Evolutionary conservation across 2,888 invertebrate species (phyloP).

Genomic region (Drosophila histrio): DNA sequence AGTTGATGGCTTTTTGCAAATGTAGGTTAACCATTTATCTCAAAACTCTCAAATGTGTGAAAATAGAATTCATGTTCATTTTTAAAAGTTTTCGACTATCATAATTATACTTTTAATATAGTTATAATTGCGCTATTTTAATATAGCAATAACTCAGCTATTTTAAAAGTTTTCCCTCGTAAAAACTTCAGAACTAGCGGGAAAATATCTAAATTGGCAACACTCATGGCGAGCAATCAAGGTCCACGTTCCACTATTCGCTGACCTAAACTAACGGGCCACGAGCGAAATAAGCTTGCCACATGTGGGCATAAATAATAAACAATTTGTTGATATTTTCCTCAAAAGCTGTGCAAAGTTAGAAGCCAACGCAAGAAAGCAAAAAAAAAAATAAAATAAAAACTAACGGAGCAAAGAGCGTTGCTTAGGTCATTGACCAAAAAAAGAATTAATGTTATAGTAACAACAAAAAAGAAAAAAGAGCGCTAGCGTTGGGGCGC

Average conservation of each 20-base stretch:
- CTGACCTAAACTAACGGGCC: constrained; percentile 36
- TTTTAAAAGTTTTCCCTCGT: too few species aligned
- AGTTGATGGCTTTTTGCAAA: too few species aligned
- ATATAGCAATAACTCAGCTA: too few species aligned
- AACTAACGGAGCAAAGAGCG: constrained; percentile 60
- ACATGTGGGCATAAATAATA: constrained; percentile 33
- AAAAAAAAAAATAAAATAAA: too few species aligned
- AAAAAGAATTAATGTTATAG: constrained; percentile 65
- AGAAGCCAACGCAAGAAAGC: constrained; percentile 19
- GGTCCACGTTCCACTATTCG: constrained; percentile 26
- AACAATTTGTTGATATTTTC: constrained; percentile 43
- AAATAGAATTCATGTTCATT: too few species aligned
- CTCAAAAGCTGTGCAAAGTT: constrained; percentile 23
- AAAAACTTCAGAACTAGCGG: too few species aligned
- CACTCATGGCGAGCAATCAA: constrained; percentile 36
- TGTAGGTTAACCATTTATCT: too few species aligned
- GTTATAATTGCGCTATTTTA: too few species aligned
- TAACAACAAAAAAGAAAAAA: constrained; percentile 37
- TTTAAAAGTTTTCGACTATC: too few species aligned
- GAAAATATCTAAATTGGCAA: too few species aligned
- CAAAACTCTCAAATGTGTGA: too few species aligned
- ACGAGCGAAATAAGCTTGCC: constrained; percentile 24
- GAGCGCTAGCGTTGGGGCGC: constrained; percentile 21
- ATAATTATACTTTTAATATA: too few species aligned
- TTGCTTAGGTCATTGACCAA: constrained; percentile 77